A percentile compares a stretch with the other conserved stretches of the same genome.
Evolutionary conservation across 2,888 invertebrate species (phyloP).

Genomic region (Chaetoderma sp.): DNA sequence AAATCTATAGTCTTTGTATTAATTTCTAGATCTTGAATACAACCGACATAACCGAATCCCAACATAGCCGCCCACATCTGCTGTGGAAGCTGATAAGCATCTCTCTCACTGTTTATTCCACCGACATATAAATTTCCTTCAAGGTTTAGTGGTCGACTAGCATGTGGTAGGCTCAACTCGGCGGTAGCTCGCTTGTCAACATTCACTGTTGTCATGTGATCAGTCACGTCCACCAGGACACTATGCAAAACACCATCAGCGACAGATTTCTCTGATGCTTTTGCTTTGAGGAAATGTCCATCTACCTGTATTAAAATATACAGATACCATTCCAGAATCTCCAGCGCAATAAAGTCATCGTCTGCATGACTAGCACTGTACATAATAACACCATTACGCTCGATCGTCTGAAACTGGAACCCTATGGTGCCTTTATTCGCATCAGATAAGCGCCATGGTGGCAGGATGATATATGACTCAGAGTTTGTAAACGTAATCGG

Average conservation of each 20-base stretch:
- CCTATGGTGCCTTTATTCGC: slow-evolving; percentile 88
- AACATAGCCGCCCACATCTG: slow-evolving; percentile 92
- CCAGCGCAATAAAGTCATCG: slow-evolving; percentile 91
- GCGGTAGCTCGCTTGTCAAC: slow-evolving; percentile 79
- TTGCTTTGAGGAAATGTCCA: slow-evolving; percentile 80
- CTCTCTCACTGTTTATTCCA: slow-evolving; percentile 75
- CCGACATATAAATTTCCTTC: slow-evolving; percentile 89
- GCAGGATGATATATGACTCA: slow-evolving; percentile 79
- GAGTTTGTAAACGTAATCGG: slow-evolving; percentile 92
- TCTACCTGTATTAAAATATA: slow-evolving; percentile 93
- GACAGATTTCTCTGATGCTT: slow-evolving; percentile 80
- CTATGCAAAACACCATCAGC: slow-evolving; percentile 96
- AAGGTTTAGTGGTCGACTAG: slow-evolving; percentile 87
- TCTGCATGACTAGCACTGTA: slow-evolving; percentile 78
- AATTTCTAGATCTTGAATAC: slow-evolving; percentile 88
- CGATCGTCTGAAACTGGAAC: slow-evolving; percentile 95
- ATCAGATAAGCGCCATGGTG: slow-evolving; percentile 88
- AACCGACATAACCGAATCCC: slow-evolving; percentile 92
- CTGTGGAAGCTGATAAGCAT: slow-evolving; percentile 83
- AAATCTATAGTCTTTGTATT: slow-evolving; percentile 91
- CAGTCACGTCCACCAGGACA: slow-evolving; percentile 84
- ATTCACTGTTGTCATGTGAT: slow-evolving; percentile 86
- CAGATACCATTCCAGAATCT: slow-evolving; percentile 92
- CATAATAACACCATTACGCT: slow-evolving; percentile 92
- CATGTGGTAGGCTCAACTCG: too few species aligned